Evolutionary conservation across 2,113 vertebrate species (phyloP), one percentile per base, ranked within the genome.

Genomic region (Ceyx margarethae): DNA sequence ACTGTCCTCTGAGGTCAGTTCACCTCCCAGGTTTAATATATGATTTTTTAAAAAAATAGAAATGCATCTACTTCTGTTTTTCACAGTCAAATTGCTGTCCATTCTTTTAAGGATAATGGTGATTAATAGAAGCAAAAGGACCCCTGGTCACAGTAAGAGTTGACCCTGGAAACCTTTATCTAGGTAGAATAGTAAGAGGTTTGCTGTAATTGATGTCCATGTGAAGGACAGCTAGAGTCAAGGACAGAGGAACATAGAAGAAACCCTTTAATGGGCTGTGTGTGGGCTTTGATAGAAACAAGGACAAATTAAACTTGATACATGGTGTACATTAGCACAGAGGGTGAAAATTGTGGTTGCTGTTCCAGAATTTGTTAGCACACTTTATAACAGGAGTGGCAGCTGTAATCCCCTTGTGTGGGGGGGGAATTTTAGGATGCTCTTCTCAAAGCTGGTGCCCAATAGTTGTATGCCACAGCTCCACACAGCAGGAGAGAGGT

Each of bases 381-480:
- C 20, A 19, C 17, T 51, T 67, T 2, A 31, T 33, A 64, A 37
- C 6, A 53, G 40, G 20, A 72, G 18, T 40, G 40, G 48, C 25
- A 74, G 37, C 28, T 56, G 10, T 74, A 64, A 66, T 17, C 10
- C n/a, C 26, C n/a, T 26, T 12, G 3, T 17, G 61, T n/a, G 26
- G 40, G 65, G 48, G 40, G 68, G 48, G 17, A 11, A 29, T 67
- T 81, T 81, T 26, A 51, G 66, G 40, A 31, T 65, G n/a, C 18
- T 56, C 1, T 16, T 85, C 53, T 88, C 0, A 1, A 4, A 77
- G 46, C 18, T 8, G 11, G 37, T 2, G 1, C 73, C 45, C 43
- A 8, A 23, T 7, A 40, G 23, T 13, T 25, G 37, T 0, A 0
- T 57, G 60, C 18, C 33, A 11, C 50, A n/a, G 4, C 21, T 22